Conservation (phyloP, 2,888 invertebrate species). For the Tridacna crocea region DNA sequence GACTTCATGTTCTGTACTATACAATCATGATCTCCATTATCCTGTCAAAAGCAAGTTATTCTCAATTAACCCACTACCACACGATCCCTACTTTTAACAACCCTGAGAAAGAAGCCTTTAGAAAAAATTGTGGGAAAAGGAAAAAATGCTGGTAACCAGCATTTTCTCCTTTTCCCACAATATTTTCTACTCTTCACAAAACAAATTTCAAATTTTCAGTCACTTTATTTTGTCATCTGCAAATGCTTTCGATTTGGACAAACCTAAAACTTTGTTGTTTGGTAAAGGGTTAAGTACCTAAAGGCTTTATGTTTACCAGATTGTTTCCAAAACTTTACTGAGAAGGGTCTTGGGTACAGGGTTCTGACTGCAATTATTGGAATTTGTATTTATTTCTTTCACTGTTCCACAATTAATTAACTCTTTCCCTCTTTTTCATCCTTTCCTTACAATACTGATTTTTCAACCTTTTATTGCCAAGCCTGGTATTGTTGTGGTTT, state of each 20-base stretch:
- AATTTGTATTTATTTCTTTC: slow-evolving; percentile 23
- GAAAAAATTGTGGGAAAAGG: too few relatives aligned
- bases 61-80: too few relatives aligned
- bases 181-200: too few relatives aligned
- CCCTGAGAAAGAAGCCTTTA: too few relatives aligned
- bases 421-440: slow-evolving; percentile 4
- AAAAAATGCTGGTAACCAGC: too few relatives aligned
- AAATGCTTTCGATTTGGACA: too few relatives aligned
- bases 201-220: too few relatives aligned
- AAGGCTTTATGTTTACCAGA: background rate
- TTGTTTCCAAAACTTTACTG: background rate
- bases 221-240: too few relatives aligned
- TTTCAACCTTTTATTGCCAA: background rate
- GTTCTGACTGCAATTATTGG: slow-evolving; percentile 19
- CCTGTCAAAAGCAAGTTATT: background rate
- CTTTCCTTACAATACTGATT: background rate
- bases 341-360: background rate
- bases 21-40: background rate
- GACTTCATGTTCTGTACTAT: background rate
- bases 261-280: too few relatives aligned
- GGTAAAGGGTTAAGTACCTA: background rate
- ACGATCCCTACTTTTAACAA: too few relatives aligned
- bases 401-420: slow-evolving; percentile 21
- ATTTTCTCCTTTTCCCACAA: too few relatives aligned
- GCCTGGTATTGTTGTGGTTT: background rate